phyloP scores from a whole-genome alignment of 2,113 vertebrate species.

The Syngnathus floridae region DNA sequence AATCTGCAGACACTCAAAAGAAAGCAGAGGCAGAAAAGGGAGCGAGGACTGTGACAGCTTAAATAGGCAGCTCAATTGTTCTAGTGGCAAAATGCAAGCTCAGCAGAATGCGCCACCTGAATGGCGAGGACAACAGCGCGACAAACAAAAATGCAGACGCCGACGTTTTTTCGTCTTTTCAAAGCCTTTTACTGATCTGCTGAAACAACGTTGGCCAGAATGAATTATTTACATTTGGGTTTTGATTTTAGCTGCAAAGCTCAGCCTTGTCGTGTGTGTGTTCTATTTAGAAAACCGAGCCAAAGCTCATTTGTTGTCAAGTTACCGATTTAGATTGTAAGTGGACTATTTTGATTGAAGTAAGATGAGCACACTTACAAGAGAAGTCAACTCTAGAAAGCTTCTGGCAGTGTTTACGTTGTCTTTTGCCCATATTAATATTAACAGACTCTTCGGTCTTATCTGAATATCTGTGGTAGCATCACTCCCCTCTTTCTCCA shows the following conservation, averaged over 20 bases:
- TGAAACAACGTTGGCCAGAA: neutral
- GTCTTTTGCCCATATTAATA: neutral
- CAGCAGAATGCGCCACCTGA: conserved; percentile 21
- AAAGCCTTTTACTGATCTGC: conserved; percentile 7
- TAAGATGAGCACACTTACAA: neutral
- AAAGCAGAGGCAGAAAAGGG: neutral
- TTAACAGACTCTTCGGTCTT: neutral
- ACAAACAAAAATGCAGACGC: conserved; percentile 19
- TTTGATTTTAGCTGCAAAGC: neutral
- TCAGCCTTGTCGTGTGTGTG: neutral
- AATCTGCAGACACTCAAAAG: conserved; percentile 7
- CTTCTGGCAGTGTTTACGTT: neutral
- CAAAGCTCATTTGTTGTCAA: neutral
- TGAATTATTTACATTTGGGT: conserved; percentile 1
- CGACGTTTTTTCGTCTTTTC: conserved; percentile 11
- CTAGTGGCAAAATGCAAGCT: conserved; percentile 24
- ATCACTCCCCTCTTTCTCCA: neutral
- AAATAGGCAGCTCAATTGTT: conserved; percentile 37
- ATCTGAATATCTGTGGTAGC: neutral
- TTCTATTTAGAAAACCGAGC: neutral
- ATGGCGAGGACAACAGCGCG: conserved; percentile 11
- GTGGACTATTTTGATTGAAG: neutral
- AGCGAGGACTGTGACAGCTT: conserved; percentile 6
- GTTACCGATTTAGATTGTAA: neutral
- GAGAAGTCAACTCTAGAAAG: neutral